These are phyloP conservation scores for Progne subis DNA, from an alignment of 2,113 vertebrate genomes.

Conservation along the genomic window DNA sequence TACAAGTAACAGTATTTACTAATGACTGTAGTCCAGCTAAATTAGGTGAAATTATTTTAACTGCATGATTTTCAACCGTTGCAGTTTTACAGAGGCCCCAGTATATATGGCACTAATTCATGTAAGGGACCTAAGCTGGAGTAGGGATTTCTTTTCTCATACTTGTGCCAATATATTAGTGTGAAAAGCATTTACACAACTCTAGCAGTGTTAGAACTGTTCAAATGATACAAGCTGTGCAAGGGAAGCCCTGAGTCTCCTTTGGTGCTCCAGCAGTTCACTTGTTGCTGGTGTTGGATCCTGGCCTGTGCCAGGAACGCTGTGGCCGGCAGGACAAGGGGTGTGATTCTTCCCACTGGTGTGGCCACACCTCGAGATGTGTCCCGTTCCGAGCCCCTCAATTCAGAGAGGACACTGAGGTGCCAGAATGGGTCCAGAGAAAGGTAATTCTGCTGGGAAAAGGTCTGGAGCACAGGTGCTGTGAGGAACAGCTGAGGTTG, in stretches of 20 bases:
- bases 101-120: neutral
- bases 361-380: neutral
- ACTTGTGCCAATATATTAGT: no score
- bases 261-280: neutral
- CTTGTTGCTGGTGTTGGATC: neutral
- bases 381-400: neutral
- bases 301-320: neutral
- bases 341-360: neutral
- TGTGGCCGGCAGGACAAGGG: neutral
- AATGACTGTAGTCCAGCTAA: neutral
- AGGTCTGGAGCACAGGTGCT: neutral
- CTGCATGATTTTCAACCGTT: neutral
- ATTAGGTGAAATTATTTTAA: neutral
- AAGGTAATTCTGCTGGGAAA: no score
- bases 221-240: fast-evolving
- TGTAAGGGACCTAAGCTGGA: fast-evolving
- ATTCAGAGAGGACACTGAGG: neutral
- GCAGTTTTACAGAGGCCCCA: neutral
- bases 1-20: neutral
- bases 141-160: fast-evolving
- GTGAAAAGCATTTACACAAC: neutral
- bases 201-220: neutral
- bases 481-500: neutral
- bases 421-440: neutral
- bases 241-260: neutral